Conservation (phyloP, 1,140 invertebrate species). For the Armadillidium nasatum region DNA sequence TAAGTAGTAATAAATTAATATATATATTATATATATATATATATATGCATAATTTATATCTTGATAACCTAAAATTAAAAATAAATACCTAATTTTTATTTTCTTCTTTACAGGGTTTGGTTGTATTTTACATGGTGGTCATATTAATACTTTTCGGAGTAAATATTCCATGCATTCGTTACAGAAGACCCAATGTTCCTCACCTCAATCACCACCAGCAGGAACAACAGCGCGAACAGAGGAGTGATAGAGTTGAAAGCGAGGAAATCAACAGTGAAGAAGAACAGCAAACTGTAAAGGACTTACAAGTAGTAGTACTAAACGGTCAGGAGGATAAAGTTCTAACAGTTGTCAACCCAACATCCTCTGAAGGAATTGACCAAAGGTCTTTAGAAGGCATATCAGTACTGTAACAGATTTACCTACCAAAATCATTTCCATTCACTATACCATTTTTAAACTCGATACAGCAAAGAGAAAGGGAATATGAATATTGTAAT, state of each 20-base stretch:
- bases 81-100: no score
- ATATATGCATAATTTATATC: no score
- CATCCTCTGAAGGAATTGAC: background rate
- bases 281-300: background rate
- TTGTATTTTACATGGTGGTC: background rate
- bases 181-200: background rate
- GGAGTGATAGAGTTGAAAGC: background rate
- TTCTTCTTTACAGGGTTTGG: background rate
- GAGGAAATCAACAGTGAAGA: background rate
- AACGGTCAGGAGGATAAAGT: background rate
- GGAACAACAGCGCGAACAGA: background rate
- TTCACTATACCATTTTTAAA: no score
- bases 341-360: background rate
- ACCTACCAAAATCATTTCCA: no score
- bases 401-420: background rate
- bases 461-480: no score
- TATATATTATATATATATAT: no score
- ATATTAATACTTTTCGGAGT: background rate
- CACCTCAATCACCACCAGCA: background rate
- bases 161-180: background rate
- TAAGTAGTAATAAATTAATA: no score
- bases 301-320: background rate
- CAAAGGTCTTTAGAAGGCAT: background rate
- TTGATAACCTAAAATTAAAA: no score
- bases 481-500: no score